Conservation (phyloP, 2,888 invertebrate species). For the Hermaeophaga mercurialis region DNA sequence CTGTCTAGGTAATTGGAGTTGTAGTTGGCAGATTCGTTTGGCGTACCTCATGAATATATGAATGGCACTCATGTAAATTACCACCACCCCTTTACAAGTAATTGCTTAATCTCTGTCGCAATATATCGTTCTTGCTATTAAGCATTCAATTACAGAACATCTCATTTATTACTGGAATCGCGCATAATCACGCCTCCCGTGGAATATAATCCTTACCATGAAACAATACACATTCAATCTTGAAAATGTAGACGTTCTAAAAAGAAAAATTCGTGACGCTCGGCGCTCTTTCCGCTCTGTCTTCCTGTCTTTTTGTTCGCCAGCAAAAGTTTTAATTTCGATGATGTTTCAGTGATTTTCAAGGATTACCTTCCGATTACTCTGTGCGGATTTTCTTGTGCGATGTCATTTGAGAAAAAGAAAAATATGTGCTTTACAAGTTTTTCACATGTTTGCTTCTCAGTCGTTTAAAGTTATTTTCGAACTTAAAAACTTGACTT, state of each 20-base stretch:
- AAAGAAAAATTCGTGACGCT: slow-evolving; percentile 43
- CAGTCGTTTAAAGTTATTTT: no score
- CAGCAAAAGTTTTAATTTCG: slow-evolving; percentile 22
- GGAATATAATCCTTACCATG: slow-evolving; percentile 25
- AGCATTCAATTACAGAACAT: slow-evolving; percentile 33
- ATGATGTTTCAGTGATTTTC: slow-evolving; percentile 24
- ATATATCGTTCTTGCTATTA: slow-evolving; percentile 30
- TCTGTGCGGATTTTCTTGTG: slow-evolving; percentile 5
- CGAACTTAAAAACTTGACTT: no score
- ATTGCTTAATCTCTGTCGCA: slow-evolving; percentile 33
- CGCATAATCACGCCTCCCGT: slow-evolving; percentile 21
- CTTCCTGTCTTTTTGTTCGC: slow-evolving; percentile 21
- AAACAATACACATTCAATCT: slow-evolving; percentile 39
- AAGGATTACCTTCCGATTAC: slow-evolving; percentile 24
- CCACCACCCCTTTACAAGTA: slow-evolving; percentile 21
- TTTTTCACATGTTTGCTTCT: no score
- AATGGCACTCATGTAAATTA: slow-evolving; percentile 16
- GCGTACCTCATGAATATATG: slow-evolving; percentile 23
- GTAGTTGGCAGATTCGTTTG: not conserved
- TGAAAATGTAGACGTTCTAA: slow-evolving; percentile 43
- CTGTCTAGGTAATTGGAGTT: not conserved
- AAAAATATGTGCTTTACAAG: no score
- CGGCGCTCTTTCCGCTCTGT: slow-evolving; percentile 32
- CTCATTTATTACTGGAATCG: slow-evolving; percentile 32
- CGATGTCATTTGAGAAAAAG: no score